Evolutionary conservation across 1,140 invertebrate species (phyloP).

Genomic region (Drosophila varians): DNA sequence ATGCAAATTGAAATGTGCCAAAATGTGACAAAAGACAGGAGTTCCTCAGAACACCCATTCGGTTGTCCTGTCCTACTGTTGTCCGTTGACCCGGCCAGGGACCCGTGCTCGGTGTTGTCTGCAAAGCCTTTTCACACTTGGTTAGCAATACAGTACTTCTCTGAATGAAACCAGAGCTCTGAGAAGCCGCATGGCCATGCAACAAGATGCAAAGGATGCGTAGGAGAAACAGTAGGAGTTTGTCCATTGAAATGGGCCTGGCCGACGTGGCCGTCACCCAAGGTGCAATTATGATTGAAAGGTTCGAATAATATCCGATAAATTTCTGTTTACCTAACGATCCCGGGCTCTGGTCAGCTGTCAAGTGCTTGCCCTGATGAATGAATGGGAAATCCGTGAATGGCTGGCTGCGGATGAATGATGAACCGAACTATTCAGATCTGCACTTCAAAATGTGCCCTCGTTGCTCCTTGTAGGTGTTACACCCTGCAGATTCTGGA

Average conservation of each 20-base stretch:
- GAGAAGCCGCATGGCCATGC: conserved; percentile 23
- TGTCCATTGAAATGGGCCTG: conserved; percentile 32
- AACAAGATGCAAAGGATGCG: conserved; percentile 30
- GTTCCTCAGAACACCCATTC: conserved; percentile 50
- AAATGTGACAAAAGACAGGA: conserved; percentile 36
- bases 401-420: conserved; percentile 52
- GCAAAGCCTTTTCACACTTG: conserved; percentile 76
- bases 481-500: conserved; percentile 14
- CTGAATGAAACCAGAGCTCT: conserved; percentile 22
- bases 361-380: conserved; percentile 69
- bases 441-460: conserved; percentile 11
- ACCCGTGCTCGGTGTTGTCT: conserved; percentile 21
- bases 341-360: conserved; percentile 64
- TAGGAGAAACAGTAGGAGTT: conserved; percentile 57
- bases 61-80: conserved; percentile 25
- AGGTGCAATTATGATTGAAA: conserved; percentile 79
- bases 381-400: conserved; percentile 50
- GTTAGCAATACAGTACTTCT: conserved; percentile 50
- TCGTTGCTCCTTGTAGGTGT: conserved; percentile 51
- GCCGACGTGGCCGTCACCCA: conserved; percentile 51
- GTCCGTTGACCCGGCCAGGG: conserved; percentile 2
- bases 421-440: conserved; percentile 52
- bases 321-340: conserved; percentile 81
- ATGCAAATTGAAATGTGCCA: conserved; percentile 77
- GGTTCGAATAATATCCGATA: conserved; percentile 82